Conservation (phyloP, 2,113 vertebrate species). For the Cryptotis parvus region DNA sequence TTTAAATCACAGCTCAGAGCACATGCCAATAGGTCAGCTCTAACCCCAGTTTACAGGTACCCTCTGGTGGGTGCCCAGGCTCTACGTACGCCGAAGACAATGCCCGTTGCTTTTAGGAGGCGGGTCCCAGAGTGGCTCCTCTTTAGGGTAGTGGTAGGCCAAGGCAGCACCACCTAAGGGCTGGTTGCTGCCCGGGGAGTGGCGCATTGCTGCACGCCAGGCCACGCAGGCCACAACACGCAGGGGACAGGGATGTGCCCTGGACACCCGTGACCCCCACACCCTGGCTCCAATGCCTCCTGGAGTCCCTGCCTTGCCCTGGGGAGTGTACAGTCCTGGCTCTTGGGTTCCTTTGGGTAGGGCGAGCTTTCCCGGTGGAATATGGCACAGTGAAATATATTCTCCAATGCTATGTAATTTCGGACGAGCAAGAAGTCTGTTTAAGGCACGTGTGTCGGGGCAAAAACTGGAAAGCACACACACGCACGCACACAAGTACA, state of each 20-base stretch:
- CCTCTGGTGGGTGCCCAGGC: not conserved
- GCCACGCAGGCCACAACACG: too few species aligned
- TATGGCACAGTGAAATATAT: constrained; percentile 91
- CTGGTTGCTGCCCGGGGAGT: too few species aligned
- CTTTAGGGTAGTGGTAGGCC: constrained; percentile 38
- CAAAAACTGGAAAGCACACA: constrained; percentile 56
- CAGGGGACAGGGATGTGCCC: constrained; percentile 26
- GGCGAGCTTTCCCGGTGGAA: constrained; percentile 85
- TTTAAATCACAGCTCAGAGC: constrained; percentile 78
- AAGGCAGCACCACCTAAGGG: not conserved
- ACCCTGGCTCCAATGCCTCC: constrained; percentile 68
- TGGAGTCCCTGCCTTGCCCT: constrained; percentile 67
- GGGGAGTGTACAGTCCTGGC: constrained; percentile 72
- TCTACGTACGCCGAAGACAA: constrained; percentile 61
- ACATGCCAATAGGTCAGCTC: constrained; percentile 79
- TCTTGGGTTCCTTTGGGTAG: constrained; percentile 86
- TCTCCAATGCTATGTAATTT: constrained; percentile 87
- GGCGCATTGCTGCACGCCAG: too few species aligned
- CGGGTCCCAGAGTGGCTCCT: constrained; percentile 80
- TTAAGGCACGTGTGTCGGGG: constrained; percentile 92
- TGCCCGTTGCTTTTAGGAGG: constrained; percentile 51
- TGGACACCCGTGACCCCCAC: constrained; percentile 44
- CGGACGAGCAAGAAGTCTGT: constrained; percentile 87
- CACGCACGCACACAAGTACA: too few species aligned
- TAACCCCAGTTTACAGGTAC: constrained; percentile 10